Conservation (phyloP, 2,113 vertebrate genomes). For the Neoarius graeffei region DNA sequence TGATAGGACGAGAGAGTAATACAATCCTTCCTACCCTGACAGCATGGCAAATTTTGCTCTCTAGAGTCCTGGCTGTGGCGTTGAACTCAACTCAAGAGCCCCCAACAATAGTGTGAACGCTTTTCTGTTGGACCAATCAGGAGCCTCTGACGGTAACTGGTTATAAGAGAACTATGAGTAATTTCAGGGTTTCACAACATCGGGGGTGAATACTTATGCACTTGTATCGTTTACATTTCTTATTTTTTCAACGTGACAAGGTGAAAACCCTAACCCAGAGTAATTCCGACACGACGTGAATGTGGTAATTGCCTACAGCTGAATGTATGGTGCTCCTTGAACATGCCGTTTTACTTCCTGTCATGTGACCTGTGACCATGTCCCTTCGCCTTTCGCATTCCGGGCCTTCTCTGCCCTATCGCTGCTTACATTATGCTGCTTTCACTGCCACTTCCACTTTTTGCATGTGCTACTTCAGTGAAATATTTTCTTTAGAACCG, state of each 20-base stretch:
- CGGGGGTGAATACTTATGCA: conserved; percentile 13
- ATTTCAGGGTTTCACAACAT: not conserved
- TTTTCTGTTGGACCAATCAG: not conserved
- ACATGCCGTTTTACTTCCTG: conserved; percentile 1
- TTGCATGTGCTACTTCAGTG: conserved; percentile 37
- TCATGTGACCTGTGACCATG: conserved; percentile 11
- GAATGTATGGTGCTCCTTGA: not conserved
- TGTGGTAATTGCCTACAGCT: not conserved
- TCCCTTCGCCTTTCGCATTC: conserved; percentile 4
- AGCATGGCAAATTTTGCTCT: not conserved
- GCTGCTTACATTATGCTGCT: conserved; percentile 35
- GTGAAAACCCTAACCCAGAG: not conserved
- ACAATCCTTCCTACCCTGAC: not conserved
- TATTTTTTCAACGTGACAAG: not conserved
- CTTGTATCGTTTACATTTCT: no score
- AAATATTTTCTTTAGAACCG: conserved; percentile 23
- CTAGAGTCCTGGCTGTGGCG: not conserved
- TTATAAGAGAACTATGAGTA: not conserved
- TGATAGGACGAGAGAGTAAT: not conserved
- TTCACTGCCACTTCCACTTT: conserved; percentile 37
- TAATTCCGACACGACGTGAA: conserved; percentile 6
- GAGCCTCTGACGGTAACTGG: not conserved
- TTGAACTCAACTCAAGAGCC: not conserved
- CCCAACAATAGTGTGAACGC: not conserved
- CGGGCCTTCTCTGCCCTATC: conserved; percentile 13